Evolutionary conservation across 2,888 invertebrate species (phyloP).

Genomic region (Gari tellinella): DNA sequence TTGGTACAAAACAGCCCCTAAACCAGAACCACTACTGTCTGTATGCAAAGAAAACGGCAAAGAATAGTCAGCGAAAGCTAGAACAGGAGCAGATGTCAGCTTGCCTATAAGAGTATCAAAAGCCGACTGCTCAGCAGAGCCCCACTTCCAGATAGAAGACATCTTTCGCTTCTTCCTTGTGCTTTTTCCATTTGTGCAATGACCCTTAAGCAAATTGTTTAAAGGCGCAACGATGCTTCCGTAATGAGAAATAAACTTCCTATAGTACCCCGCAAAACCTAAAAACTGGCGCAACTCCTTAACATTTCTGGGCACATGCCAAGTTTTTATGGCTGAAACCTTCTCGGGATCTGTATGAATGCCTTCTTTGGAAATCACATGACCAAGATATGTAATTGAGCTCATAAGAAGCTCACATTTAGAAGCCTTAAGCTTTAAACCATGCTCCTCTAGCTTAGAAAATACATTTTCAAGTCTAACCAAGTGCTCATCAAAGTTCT

Average conservation of each 20-base stretch:
- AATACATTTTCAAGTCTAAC: constrained; percentile 13
- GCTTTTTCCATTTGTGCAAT: too few relatives aligned
- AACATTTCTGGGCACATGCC: too few relatives aligned
- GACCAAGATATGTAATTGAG: constrained; percentile 5
- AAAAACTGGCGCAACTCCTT: constrained; percentile 16
- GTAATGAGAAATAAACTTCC: constrained; percentile 16
- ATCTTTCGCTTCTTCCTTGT: too few relatives aligned
- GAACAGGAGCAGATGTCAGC: constrained; percentile 13
- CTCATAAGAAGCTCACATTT: constrained; percentile 28
- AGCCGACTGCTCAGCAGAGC: constrained; percentile 1
- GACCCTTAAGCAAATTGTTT: constrained; percentile 18
- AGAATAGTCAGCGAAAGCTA: too few relatives aligned
- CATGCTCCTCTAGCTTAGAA: constrained; percentile 1
- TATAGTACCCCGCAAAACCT: constrained; percentile 23
- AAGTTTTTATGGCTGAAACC: constrained; percentile 15
- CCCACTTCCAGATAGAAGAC: too few relatives aligned
- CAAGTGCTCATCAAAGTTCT: not conserved
- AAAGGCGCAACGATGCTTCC: constrained; percentile 9
- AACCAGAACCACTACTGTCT: constrained; percentile 8
- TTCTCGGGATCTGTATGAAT: constrained; percentile 24
- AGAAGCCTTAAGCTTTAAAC: constrained; percentile 22
- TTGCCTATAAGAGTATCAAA: constrained; percentile 11
- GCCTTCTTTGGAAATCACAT: too few relatives aligned
- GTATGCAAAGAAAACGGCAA: constrained; percentile 17
- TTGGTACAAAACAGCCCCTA: constrained; percentile 29